A percentile compares a stretch with the other conserved stretches of the same genome.
Evolutionary conservation across 2,888 invertebrate species (phyloP).

Genomic region (Nomada fucata): DNA sequence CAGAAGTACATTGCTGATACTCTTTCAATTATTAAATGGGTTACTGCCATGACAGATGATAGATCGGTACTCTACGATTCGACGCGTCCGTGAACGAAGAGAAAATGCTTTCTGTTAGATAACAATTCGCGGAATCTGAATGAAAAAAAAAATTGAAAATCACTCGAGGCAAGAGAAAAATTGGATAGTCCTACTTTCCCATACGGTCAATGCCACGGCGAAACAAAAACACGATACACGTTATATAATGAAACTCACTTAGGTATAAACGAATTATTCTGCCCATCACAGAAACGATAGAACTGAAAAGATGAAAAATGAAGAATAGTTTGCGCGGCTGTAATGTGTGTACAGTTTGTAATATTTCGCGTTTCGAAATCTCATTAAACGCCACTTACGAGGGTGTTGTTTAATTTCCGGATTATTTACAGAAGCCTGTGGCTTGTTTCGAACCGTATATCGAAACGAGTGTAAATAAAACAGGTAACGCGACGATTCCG

Average conservation of each 20-base stretch:
- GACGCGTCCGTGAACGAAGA: background rate
- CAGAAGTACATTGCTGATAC: background rate
- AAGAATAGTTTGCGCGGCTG: too few relatives aligned
- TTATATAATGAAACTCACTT: background rate
- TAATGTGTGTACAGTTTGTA: too few relatives aligned
- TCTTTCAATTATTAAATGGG: slow-evolving; percentile 27
- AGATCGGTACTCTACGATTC: slow-evolving; percentile 28
- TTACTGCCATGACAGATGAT: background rate
- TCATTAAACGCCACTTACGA: background rate
- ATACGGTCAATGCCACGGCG: too few relatives aligned
- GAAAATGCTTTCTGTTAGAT: too few relatives aligned
- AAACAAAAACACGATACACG: too few relatives aligned
- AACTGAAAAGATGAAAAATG: too few relatives aligned
- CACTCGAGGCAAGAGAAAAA: background rate
- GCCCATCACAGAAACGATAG: too few relatives aligned
- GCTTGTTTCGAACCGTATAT: background rate
- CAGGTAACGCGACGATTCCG: background rate
- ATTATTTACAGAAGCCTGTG: background rate
- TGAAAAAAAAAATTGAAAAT: background rate
- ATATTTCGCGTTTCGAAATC: background rate
- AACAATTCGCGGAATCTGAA: background rate
- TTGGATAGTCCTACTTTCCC: background rate
- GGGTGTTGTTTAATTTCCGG: background rate
- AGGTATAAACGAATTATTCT: background rate
- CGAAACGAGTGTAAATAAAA: background rate